Evolutionary conservation across 2,888 invertebrate species (phyloP), one percentile per base, ranked within the genome.

Genomic region (Blastobasis lacticolella): DNA sequence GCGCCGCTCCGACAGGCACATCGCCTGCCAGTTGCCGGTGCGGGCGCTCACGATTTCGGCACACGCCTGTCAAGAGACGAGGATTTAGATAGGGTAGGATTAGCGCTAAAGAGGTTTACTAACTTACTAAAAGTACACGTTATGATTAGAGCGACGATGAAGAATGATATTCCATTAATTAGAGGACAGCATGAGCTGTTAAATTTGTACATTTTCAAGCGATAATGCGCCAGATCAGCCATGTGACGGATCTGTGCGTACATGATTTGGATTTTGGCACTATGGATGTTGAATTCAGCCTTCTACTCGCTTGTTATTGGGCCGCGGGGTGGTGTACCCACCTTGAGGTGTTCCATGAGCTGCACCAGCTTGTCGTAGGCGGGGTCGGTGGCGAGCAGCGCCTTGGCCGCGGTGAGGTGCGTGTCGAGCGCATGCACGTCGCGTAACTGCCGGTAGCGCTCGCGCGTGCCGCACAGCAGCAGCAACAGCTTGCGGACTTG

Each of bases 11-110:
- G 90, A 90, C 3, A 91, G 78, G 70, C 97, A 97, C 75, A 95
- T 95, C 70, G 94, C 91, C 79, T 98, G 98, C 98, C 98, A 99
- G 87, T 98, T 98, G 61, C 95, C 94, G 0, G 97, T 96, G 50
- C 98, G 93, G 50, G 94, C 93, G 49, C 94, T 92, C 41, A 97
- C 97, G 53, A 98, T 95, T 78, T 99, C 98, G 49, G 95, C 93
- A 66, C 98, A 97, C 5, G 95, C 94, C 78, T 89, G 61, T 0
- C 7, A n/a, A 37, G 47, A 5, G n/a, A 38, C 23, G n/a, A 46
- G 45, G 41, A 40, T 8, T 3, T 8, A 40, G 41, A 3, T 23
- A 23, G 23, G 23, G 23, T 23, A 23, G 23, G 3, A 23, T 23
- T 23, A 23, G 23, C 23, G 3, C 1, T 23, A 3, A 23, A 23